Evolutionary conservation across 2,113 vertebrate species (phyloP).

Genomic region (Arizona elegans): DNA sequence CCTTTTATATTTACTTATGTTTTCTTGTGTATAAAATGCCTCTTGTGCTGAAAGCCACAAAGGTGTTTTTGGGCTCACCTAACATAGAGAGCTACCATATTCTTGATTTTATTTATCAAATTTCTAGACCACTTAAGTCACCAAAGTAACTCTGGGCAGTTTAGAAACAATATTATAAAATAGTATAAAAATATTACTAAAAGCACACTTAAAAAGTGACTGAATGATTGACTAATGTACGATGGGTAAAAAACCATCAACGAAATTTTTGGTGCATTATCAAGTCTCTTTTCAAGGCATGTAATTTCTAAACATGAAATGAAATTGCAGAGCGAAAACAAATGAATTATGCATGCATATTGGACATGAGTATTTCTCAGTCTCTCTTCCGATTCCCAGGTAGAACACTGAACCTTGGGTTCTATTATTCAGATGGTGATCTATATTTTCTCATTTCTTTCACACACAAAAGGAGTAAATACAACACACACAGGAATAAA

Average conservation of each 20-base stretch:
- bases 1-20: neutral
- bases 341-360: conserved; percentile 44
- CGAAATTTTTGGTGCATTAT: conserved; percentile 24
- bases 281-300: conserved; percentile 17
- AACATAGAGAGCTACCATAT: neutral
- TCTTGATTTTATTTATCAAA: neutral
- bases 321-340: conserved; percentile 37
- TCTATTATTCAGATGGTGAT: conserved; percentile 11
- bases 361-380: neutral
- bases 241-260: conserved; percentile 10
- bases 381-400: conserved; percentile 35
- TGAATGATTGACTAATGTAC: conserved; percentile 8
- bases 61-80: neutral
- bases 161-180: neutral
- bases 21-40: neutral
- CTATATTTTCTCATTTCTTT: conserved; percentile 43
- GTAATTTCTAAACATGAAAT: conserved; percentile 26
- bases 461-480: conserved; percentile 16
- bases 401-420: conserved; percentile 2
- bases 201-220: neutral
- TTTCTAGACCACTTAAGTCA: neutral
- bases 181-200: neutral
- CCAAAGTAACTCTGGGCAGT: neutral
- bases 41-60: neutral
- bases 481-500: conserved; percentile 15